Percentiles rank a stretch among this genome's conserved stretches.
Evolutionary conservation across 2,113 vertebrate genomes (phyloP).

Genomic region (cattle (Bos taurus)): DNA sequence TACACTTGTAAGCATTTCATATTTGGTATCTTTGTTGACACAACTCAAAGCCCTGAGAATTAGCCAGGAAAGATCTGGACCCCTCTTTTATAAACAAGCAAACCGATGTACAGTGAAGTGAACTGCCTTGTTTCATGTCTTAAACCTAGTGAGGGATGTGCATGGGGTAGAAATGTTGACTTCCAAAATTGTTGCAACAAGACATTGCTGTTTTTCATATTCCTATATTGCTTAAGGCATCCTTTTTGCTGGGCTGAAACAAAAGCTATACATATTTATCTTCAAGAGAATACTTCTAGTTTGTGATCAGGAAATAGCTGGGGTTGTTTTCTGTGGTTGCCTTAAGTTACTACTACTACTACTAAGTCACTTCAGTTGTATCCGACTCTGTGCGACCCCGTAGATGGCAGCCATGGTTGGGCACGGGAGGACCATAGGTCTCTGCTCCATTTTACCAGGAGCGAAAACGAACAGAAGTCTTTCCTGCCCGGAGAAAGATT

Average conservation of each 20-base stretch:
- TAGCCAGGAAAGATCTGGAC: background rate
- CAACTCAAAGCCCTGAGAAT: background rate
- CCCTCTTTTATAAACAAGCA: background rate
- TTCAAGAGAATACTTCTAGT: slow-evolving; percentile 27
- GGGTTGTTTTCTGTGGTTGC: background rate
- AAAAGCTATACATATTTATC: background rate
- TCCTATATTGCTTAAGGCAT: background rate
- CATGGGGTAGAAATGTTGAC: background rate
- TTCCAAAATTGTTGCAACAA: background rate
- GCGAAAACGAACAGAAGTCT: background rate
- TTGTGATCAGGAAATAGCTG: background rate
- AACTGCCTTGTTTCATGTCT: background rate
- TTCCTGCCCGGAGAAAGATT: background rate
- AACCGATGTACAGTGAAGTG: background rate
- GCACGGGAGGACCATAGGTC: fast-evolving
- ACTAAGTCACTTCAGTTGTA: too few relatives aligned
- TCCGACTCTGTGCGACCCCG: too few relatives aligned
- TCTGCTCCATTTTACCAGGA: background rate
- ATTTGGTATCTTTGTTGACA: background rate
- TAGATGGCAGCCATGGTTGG: background rate
- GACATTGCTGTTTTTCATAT: background rate
- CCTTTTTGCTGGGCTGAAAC: background rate
- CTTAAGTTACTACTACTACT: background rate
- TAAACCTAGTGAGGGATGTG: background rate
- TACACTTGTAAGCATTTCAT: background rate